Percentiles rank a stretch among this genome's conserved stretches.
These are phyloP conservation scores for Botia almorhae DNA, from an alignment of 2,797 vertebrate species.

Conservation along the genomic window DNA sequence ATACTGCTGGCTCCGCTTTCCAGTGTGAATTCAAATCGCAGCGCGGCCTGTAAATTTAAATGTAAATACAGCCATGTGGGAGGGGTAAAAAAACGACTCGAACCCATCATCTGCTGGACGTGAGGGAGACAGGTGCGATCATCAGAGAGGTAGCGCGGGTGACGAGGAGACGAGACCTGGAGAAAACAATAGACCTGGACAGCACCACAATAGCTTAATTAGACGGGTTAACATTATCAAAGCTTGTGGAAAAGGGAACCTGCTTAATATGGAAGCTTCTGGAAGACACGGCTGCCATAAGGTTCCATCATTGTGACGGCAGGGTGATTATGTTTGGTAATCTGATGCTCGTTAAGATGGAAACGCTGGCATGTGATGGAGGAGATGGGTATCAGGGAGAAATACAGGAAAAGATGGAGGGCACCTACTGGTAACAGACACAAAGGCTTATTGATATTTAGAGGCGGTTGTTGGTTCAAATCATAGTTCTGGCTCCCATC, in stretches of 20 bases:
- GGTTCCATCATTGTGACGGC: constrained; percentile 67
- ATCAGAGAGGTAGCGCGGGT: constrained; percentile 70
- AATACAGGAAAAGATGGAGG: constrained; percentile 4
- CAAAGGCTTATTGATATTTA: constrained; percentile 22
- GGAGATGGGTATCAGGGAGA: constrained; percentile 25
- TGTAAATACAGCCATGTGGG: constrained; percentile 75
- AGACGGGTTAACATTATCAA: constrained; percentile 80
- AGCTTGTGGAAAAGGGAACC: constrained; percentile 73
- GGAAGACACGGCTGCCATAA: constrained; percentile 68
- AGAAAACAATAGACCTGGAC: constrained; percentile 81
- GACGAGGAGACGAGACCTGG: constrained; percentile 63
- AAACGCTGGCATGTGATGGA: constrained; percentile 62
- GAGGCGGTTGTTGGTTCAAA: constrained; percentile 4
- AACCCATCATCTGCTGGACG: constrained; percentile 64
- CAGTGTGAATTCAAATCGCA: constrained; percentile 77
- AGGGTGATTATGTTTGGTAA: constrained; percentile 67
- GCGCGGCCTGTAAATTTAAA: constrained; percentile 77
- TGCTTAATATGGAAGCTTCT: constrained; percentile 70
- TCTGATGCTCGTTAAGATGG: constrained; percentile 71
- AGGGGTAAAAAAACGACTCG: constrained; percentile 48
- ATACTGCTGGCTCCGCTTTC: constrained; percentile 69
- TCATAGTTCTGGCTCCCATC: not conserved
- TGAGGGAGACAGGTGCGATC: constrained; percentile 81
- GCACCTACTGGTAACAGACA: constrained; percentile 4
- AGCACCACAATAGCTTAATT: constrained; percentile 88